Evolutionary conservation across 2,888 invertebrate genomes (phyloP).

Genomic region (Steinernema hermaphroditum): DNA sequence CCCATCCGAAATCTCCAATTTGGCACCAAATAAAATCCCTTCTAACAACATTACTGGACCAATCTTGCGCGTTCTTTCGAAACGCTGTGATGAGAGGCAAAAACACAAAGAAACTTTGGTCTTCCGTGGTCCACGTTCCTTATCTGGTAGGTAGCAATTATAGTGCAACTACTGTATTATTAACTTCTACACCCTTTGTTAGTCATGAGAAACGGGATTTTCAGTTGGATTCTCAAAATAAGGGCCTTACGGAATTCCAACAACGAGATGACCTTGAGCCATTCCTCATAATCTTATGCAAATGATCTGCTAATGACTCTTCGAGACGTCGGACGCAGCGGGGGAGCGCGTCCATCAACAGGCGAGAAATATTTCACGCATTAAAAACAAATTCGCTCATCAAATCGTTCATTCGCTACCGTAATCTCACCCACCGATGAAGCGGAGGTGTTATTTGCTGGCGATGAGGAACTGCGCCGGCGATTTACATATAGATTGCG

Average conservation of each 20-base stretch:
- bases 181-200: no score
- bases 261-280: not conserved
- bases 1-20: slow-evolving; percentile 16
- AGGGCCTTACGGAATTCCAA: no score
- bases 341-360: slow-evolving; percentile 9
- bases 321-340: not conserved
- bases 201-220: no score
- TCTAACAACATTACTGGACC: not conserved
- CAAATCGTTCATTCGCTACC: slow-evolving; percentile 7
- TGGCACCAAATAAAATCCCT: slow-evolving; percentile 25
- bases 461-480: not conserved
- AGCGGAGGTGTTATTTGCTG: not conserved
- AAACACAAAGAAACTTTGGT: no score
- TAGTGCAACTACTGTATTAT: no score
- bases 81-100: no score
- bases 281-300: not conserved
- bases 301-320: not conserved
- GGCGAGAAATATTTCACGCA: slow-evolving; percentile 12
- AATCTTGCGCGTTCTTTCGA: not conserved
- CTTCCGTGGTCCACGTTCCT: no score
- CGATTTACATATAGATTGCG: slow-evolving; percentile 22
- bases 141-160: no score
- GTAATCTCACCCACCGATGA: not conserved
- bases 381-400: slow-evolving; percentile 12
- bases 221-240: no score